Conservation (phyloP, 1,140 invertebrate species). For the Fragariocoptes setiger region DNA sequence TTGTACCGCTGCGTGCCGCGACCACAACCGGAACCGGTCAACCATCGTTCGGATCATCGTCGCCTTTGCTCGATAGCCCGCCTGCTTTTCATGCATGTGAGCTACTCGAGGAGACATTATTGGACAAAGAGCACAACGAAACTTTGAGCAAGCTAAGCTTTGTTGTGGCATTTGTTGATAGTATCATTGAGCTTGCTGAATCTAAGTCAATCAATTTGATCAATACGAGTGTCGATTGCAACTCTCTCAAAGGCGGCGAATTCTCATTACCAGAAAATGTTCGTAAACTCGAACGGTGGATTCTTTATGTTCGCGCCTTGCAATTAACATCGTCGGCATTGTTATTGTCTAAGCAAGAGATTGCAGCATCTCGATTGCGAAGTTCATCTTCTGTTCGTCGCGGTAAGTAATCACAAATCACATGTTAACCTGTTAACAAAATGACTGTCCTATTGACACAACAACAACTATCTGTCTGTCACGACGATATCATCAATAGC, state of each 20-base stretch:
- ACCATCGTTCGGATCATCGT: constrained; percentile 15
- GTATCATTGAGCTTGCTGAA: constrained; percentile 51
- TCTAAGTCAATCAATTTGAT: constrained; percentile 3
- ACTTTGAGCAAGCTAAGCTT: constrained; percentile 72
- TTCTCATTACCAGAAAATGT: constrained; percentile 14
- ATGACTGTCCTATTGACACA: too few relatives aligned
- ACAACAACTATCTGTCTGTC: not conserved
- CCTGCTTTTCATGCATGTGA: constrained; percentile 58
- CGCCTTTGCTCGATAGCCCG: constrained; percentile 23
- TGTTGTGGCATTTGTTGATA: constrained; percentile 57
- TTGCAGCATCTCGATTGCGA: constrained; percentile 44
- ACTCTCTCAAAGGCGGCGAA: constrained; percentile 1
- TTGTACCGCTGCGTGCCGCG: not conserved
- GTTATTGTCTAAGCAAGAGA: constrained; percentile 53
- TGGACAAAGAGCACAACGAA: constrained; percentile 75
- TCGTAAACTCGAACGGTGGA: constrained; percentile 51
- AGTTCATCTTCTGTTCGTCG: constrained; percentile 62
- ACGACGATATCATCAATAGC: not conserved
- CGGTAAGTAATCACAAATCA: constrained; percentile 30
- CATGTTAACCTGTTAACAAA: too few relatives aligned
- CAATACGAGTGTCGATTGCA: not conserved
- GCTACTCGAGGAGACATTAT: constrained; percentile 67
- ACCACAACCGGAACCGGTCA: not conserved
- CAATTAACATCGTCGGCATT: constrained; percentile 71
- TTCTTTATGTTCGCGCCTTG: constrained; percentile 54